Percentiles rank a stretch among this genome's conserved stretches.
phyloP scores from a whole-genome alignment of 2,113 vertebrate species.

The Arenaria interpres region DNA sequence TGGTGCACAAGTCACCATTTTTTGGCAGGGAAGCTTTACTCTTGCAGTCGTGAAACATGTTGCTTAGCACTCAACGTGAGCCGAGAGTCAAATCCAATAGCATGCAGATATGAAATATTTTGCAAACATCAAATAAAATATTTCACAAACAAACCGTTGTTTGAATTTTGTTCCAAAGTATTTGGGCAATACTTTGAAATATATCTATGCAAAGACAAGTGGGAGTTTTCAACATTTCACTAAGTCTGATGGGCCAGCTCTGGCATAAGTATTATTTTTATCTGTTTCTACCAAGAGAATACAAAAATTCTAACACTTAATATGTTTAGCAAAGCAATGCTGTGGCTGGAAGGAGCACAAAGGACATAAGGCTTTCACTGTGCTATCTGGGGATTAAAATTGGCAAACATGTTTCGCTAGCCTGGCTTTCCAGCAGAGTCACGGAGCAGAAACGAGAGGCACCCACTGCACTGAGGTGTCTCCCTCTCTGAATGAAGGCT shows the following conservation, averaged over 20 bases:
- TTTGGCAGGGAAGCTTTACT: not conserved
- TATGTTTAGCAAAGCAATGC: conserved; percentile 37
- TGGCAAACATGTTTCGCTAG: not conserved
- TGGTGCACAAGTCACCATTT: not conserved
- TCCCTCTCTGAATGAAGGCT: not conserved
- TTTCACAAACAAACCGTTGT: not conserved
- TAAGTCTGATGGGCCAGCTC: not conserved
- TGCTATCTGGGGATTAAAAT: not conserved
- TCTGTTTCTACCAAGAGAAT: conserved; percentile 3
- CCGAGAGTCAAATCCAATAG: not conserved
- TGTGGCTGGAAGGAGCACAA: conserved; percentile 40
- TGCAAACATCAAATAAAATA: conserved; percentile 27
- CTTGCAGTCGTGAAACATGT: not conserved
- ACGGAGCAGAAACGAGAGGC: not conserved
- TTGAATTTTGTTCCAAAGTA: conserved; percentile 18
- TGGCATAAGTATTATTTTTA: conserved; percentile 7
- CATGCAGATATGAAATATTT: conserved; percentile 12
- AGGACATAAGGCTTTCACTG: conserved; percentile 1
- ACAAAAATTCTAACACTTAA: conserved; percentile 32
- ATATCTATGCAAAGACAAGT: not conserved
- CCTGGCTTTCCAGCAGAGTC: not conserved
- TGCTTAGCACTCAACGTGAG: not conserved
- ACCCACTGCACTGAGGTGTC: not conserved
- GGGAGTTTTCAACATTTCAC: not conserved
- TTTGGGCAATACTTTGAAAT: conserved; percentile 31